These are phyloP conservation scores for Eulacestoma nigropectus DNA, from an alignment of 2,113 vertebrate species.

Conservation along the genomic window DNA sequence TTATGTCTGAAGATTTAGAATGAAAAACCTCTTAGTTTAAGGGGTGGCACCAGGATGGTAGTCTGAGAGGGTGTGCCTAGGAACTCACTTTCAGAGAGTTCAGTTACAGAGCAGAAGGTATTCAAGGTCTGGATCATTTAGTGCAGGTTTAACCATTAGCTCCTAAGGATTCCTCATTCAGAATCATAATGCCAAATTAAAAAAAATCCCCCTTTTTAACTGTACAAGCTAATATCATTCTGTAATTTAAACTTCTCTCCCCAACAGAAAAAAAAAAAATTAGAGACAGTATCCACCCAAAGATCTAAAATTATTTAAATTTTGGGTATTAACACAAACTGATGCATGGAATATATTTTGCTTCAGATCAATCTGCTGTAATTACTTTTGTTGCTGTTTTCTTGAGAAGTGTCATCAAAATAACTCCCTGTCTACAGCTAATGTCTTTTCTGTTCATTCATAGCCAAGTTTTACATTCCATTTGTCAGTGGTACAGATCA, in stretches of 20 bases:
- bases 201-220: background rate
- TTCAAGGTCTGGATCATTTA: background rate
- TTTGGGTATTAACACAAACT: background rate
- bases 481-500: background rate
- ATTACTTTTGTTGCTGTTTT: background rate
- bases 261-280: background rate
- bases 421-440: background rate
- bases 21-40: background rate
- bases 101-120: background rate
- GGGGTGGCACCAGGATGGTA: background rate
- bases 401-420: background rate
- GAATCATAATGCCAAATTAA: background rate
- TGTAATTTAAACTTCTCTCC: background rate
- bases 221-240: background rate
- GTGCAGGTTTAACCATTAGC: background rate
- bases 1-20: background rate
- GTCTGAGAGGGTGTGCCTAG: background rate
- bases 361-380: background rate
- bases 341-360: background rate
- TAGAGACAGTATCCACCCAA: background rate
- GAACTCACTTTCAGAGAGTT: background rate
- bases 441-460: background rate
- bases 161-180: background rate
- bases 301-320: background rate
- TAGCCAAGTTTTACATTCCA: background rate